Base-by-base conservation (phyloP, 2,797 vertebrate genomes). In the Coregonus suidteri region DNA sequence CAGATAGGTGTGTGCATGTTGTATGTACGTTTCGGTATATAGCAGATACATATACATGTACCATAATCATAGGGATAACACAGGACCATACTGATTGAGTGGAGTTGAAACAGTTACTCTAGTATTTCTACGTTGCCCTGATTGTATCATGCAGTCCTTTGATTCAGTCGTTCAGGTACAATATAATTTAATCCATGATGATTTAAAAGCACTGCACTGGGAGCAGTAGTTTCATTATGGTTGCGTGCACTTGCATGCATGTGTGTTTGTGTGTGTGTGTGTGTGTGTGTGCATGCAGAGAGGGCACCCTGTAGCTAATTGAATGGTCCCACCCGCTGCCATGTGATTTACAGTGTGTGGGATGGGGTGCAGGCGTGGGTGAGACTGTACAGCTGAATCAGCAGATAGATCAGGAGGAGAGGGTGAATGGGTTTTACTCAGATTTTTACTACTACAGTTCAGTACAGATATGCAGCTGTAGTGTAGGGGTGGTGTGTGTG, bases 181-280 rank as follows among this genome's bases (percentile, higher is more conserved):
- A 56, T 59, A 59, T 20, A 0, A 20, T 35, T 75, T n/a, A 54
- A 68, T 41, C 56, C 47, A 1, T 9, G 31, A 71, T 79, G 77
- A 78, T 75, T 82, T 72, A 80, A 41, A 41, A 51, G 20, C 41
- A 56, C 64, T 51, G 56, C 1, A 3, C 53, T 14, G 76, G n/a
- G 37, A 64, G n/a, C 30, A 9, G 15, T 16, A 75, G 75, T 77
- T 85, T 82, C 81, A 85, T 81, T 82, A 77, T 16, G 25, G 69
- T 73, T 78, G 59, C 1, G 54, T 56, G 54, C 1, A 13, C 5
- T 3, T 56, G 53, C 5, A 15, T 56, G 53, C 1, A 15, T 56
- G 15, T 56, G 53, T 1, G 37, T 37, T 6, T 72, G 73, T 18
- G 52, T 76, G 75, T 20, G 51, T 52, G 14, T 53, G 37, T 7